Conservation (phyloP, 2,888 invertebrate species). For the Drosophila dives region DNA sequence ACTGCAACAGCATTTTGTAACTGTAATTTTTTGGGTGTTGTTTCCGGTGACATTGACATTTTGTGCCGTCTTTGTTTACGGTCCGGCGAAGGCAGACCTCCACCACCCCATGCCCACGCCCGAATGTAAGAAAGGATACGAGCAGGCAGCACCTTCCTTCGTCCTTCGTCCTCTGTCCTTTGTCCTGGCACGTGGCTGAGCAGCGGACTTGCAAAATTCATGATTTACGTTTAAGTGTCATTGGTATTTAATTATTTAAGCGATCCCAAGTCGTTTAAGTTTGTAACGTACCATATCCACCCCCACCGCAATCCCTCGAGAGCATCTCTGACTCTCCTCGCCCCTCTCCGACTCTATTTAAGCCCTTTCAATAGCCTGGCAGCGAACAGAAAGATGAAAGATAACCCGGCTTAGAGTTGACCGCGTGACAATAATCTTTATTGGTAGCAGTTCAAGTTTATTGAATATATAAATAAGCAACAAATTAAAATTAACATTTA, state of each 20-base stretch:
- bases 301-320: background rate
- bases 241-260: conserved; percentile 77
- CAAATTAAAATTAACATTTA: background rate
- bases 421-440: conserved; percentile 1
- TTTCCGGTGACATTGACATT: conserved; percentile 76
- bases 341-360: background rate
- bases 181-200: conserved; percentile 45
- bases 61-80: conserved; percentile 58
- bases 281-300: background rate
- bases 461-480: background rate
- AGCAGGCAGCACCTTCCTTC: conserved; percentile 18
- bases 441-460: background rate
- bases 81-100: conserved; percentile 4
- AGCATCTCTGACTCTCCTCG: background rate
- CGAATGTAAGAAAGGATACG: conserved; percentile 2
- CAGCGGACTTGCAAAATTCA: conserved; percentile 70
- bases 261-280: conserved; percentile 66
- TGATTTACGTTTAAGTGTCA: conserved; percentile 80
- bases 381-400: conserved; percentile 25
- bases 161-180: background rate
- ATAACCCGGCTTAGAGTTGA: conserved; percentile 32
- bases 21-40: conserved; percentile 79
- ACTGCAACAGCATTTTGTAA: conserved; percentile 75
- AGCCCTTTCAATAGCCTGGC: conserved; percentile 5
- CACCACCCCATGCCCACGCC: background rate